Evolutionary conservation across 2,113 vertebrate genomes (phyloP).

Genomic region (Leucopsar rothschildi): DNA sequence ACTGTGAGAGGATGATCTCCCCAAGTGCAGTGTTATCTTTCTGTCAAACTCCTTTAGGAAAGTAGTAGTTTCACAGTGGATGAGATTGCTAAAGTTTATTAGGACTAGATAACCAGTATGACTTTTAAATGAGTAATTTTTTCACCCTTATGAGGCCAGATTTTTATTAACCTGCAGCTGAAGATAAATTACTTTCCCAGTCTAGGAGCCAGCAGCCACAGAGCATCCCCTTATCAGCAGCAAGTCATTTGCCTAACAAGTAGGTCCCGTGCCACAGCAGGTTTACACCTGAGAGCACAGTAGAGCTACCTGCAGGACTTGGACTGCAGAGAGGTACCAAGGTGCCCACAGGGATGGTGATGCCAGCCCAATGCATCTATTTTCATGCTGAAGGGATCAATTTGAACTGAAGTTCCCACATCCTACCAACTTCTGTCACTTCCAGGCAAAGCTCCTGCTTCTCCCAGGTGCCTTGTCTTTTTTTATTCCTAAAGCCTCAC

Average conservation of each 20-base stretch:
- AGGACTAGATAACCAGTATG: neutral
- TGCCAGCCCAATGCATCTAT: neutral
- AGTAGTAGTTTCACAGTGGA: neutral
- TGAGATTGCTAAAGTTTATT: neutral
- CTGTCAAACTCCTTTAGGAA: neutral
- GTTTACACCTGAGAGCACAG: neutral
- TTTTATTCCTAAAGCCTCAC: neutral
- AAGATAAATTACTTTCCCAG: neutral
- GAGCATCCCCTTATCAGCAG: neutral
- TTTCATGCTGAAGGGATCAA: neutral
- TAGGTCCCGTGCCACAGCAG: neutral
- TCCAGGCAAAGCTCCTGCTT: neutral
- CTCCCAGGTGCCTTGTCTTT: neutral
- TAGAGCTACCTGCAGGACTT: neutral
- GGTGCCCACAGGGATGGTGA: neutral
- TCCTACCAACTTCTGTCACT: neutral
- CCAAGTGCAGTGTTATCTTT: neutral
- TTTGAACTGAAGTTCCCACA: neutral
- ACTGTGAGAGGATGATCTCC: neutral
- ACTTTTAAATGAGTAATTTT: constrained; percentile 42
- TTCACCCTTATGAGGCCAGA: neutral
- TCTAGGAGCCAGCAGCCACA: neutral
- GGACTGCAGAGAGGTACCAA: neutral
- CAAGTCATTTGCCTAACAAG: neutral
- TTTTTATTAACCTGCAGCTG: neutral